These are phyloP conservation scores for Hybos culiciformis DNA, from an alignment of 2,888 invertebrate genomes.

Conservation along the genomic window DNA sequence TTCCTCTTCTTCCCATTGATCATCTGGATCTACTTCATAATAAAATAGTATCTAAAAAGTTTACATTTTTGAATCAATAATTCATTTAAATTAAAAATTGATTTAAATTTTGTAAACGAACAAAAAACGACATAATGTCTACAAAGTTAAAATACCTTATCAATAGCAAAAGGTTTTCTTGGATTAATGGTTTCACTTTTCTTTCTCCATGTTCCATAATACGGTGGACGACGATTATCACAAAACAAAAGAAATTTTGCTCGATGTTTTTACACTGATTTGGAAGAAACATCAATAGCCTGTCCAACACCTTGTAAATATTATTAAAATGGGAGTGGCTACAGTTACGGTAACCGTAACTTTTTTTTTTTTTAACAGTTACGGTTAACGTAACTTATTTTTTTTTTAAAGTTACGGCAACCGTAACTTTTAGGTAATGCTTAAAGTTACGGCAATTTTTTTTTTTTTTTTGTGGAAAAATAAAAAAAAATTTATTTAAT, in stretches of 20 bases:
- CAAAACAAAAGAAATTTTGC: slow-evolving; percentile 80
- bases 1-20: slow-evolving; percentile 95
- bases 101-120: not conserved
- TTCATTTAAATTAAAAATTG: slow-evolving; percentile 32
- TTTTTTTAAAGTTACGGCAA: too few species aligned
- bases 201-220: slow-evolving; percentile 96
- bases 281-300: slow-evolving; percentile 43
- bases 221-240: slow-evolving; percentile 87
- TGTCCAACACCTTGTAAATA: slow-evolving; percentile 44
- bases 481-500: too few species aligned
- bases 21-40: slow-evolving; percentile 89
- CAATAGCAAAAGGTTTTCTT: slow-evolving; percentile 63
- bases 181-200: slow-evolving; percentile 48
- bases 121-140: slow-evolving; percentile 1
- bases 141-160: slow-evolving; percentile 42
- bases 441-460: too few species aligned
- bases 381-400: too few species aligned
- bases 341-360: too few species aligned
- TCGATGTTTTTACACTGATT: slow-evolving; percentile 42
- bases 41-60: slow-evolving; percentile 56
- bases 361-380: too few species aligned
- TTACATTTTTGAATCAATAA: slow-evolving; percentile 9
- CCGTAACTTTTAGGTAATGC: too few species aligned
- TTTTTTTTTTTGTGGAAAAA: too few species aligned
- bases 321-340: too few species aligned